Base-by-base conservation (phyloP, 2,888 invertebrate species). In the Hirtodrosophila confusa region DNA sequence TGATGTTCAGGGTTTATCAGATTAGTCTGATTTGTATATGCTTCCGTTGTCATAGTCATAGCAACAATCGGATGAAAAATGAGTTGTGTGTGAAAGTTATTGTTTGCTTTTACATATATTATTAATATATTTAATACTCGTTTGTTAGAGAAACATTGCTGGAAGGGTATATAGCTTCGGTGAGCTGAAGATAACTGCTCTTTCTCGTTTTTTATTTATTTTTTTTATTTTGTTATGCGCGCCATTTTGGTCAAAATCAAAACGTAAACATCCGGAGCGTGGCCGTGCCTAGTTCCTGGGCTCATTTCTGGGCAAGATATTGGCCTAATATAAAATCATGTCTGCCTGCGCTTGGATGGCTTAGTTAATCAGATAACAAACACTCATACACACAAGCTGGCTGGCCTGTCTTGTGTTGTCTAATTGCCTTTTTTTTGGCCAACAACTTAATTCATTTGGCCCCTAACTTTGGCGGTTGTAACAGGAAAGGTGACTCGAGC, bases 311-410 rank as follows among this genome's bases (percentile, higher is more conserved):
- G 54, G 33, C 57, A 63, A 50, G 57, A 64, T 75, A 86, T 69
- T 69, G 84, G 66, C 70, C 61, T 62, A 68, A 80, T 73, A 80
- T 67, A 79, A 80, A 83, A 72, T 76, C 88, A 88, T 86, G 69
- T 79, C 65, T 76, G 84, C 60, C 65, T 67, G 80, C 76, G 70
- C 76, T 66, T 68, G 60, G 68, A 68, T 69, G 66, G 74, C 67
- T 61, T 49, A 80, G 67, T 80, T 86, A 86, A 84, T 84, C 83
- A 84, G 88, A 84, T 84, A 84, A 69, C 64, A 67, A 57, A 69
- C 71, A 45, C 48, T 11, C 40, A 51, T 7, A 41, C 33, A 33
- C 5, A 47, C 12, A 41, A 4, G 23, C 23, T n/a, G 55, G 23
- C 24, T 62, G 58, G 58, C 56, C 53, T 63, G 56, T 36, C 44